Base-by-base conservation (phyloP, 2,797 vertebrate species). In the Gallinago stenura region DNA sequence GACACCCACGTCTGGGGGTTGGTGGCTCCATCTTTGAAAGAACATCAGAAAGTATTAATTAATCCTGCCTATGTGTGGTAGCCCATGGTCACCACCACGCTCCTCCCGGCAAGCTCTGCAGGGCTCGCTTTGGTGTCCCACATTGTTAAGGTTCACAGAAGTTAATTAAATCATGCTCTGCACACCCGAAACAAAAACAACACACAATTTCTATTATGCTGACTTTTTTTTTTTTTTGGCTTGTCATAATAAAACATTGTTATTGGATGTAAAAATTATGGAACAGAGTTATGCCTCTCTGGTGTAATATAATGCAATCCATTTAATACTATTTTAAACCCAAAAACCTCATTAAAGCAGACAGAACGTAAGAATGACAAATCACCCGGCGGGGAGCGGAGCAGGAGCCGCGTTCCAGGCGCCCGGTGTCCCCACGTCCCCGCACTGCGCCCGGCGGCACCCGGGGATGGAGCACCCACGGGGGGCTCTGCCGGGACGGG, bases 311-410 rank as follows among this genome's bases (percentile, higher is more conserved):
- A 96, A 96, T 71, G 95, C 94, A 97, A 97, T 95, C 91, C 95
- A 95, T 91, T 95, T 93, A 96, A 94, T 95, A 96, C 96, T 97
- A 97, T 97, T 97, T 97, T 96, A 97, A 97, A 97, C 58, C 96
- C 90, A 69, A 79, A 90, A 92, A 96, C 95, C 94, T 94, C 88
- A 91, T 94, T 93, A 96, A 93, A 94, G 89, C 94, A 96, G 94
- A 81, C 90, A 95, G 95, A 88, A 96, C 33, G 69, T 75, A 95
- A 70, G 83, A 57, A 81, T 91, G 97, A 97, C 94, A 93, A 97
- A 97, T 90, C 25, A 50, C 51, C 31, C 87, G 60, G 58, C 26
- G 83, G 72, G 75, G 91, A 71, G 75, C 31, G 71, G 76, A 91
- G 79, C 31, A 17, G 1, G 13, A 84, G 95, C 83, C 30, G 70